A percentile compares a stretch with the other conserved stretches of the same genome.
Conservation (phyloP, 2,888 invertebrate genomes). For the Anthrax anthrax region DNA sequence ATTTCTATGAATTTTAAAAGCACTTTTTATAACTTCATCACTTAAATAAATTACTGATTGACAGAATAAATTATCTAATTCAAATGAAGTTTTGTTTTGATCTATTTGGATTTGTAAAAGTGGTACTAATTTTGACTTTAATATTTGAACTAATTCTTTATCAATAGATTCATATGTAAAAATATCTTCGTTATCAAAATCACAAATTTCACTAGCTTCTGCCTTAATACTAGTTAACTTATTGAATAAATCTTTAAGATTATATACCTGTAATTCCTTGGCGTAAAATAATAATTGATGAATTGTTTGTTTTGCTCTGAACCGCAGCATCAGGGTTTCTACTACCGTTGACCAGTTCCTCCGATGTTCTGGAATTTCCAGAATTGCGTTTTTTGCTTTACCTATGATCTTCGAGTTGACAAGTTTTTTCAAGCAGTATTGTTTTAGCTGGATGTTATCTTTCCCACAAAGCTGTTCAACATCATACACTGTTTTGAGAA, state of each 20-base stretch:
- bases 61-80: slow-evolving; percentile 4
- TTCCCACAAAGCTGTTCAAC: background rate
- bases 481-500: background rate
- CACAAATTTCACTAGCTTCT: slow-evolving; percentile 2
- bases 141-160: slow-evolving; percentile 1
- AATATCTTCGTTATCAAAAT: slow-evolving; percentile 3
- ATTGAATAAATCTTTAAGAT: slow-evolving; percentile 4
- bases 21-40: background rate
- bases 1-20: slow-evolving; percentile 1
- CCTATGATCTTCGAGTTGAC: slow-evolving; percentile 6
- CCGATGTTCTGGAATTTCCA: slow-evolving; percentile 5
- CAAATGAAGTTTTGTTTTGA: slow-evolving; percentile 2
- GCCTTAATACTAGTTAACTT: slow-evolving; percentile 3
- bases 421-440: slow-evolving; percentile 1
- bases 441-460: background rate
- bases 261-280: slow-evolving; percentile 4
- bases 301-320: slow-evolving; percentile 1
- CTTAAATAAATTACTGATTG: background rate
- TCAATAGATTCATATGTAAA: slow-evolving; percentile 5
- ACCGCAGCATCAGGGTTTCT: background rate
- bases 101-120: slow-evolving; percentile 2
- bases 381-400: slow-evolving; percentile 4
- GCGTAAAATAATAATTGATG: slow-evolving; percentile 1
- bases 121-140: slow-evolving; percentile 2
- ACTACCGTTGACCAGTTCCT: slow-evolving; percentile 1